These are phyloP conservation scores for Platycercus adscitus DNA, from an alignment of 2,113 vertebrate species.

Conservation along the genomic window DNA sequence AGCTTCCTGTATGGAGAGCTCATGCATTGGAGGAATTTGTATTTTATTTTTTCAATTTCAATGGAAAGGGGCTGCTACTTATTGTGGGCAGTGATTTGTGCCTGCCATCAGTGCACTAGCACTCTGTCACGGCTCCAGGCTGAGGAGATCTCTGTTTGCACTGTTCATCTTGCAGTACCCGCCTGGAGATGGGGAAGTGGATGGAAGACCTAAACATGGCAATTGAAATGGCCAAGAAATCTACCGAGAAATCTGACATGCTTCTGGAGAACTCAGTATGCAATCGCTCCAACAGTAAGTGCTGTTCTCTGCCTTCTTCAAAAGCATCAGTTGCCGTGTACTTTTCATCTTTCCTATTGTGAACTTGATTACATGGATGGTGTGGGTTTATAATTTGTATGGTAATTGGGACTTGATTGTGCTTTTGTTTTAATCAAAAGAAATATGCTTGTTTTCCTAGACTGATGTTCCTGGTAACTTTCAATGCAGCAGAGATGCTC, in stretches of 20 bases:
- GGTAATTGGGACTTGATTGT: not conserved
- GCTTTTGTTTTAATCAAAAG: not conserved
- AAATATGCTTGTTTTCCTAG: not conserved
- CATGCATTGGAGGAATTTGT: not conserved
- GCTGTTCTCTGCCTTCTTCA: not conserved
- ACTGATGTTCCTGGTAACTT: not conserved
- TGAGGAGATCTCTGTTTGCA: not conserved
- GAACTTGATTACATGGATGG: not conserved
- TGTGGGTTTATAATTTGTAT: not conserved
- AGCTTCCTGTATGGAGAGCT: not conserved
- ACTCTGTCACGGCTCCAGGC: not conserved
- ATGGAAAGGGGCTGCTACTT: not conserved
- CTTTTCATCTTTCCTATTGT: not conserved
- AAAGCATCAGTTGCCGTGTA: not conserved
- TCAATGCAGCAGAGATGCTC: not conserved
- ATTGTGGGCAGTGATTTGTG: not conserved
- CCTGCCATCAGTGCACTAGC: not conserved
- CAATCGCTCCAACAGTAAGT: slow-evolving; percentile 84
- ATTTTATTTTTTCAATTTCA: not conserved
- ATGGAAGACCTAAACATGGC: slow-evolving; percentile 89
- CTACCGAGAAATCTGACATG: slow-evolving; percentile 72
- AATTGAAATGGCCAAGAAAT: slow-evolving; percentile 88
- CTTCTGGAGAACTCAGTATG: slow-evolving; percentile 73
- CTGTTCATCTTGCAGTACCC: slow-evolving; percentile 77
- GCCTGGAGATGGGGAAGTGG: slow-evolving; percentile 94